A percentile compares a stretch with the other conserved stretches of the same genome.
Conservation (phyloP, 2,797 vertebrate species). For the Bucorvus abyssinicus region DNA sequence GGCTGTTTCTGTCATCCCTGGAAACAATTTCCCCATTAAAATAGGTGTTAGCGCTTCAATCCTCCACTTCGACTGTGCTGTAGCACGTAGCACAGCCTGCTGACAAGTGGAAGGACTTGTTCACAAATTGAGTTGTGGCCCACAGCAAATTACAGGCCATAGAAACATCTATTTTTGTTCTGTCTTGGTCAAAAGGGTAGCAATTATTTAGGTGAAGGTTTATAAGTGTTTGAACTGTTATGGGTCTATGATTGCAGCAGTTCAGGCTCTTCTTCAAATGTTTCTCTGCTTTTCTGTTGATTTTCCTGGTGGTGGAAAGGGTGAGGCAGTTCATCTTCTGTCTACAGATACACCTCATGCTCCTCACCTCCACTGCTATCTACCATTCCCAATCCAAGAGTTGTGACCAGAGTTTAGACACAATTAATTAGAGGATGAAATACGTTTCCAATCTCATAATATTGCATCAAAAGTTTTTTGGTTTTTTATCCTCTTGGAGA, state of each 20-base stretch:
- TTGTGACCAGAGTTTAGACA: not conserved
- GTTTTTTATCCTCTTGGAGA: not conserved
- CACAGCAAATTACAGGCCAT: not conserved
- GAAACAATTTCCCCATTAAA: not conserved
- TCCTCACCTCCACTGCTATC: not conserved
- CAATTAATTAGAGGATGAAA: not conserved
- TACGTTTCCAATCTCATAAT: not conserved
- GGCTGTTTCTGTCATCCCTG: not conserved
- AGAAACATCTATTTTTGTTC: not conserved
- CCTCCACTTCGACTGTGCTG: not conserved
- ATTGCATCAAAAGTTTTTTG: not conserved
- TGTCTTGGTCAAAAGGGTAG: not conserved
- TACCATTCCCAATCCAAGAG: not conserved
- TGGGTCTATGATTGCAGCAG: not conserved
- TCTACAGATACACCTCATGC: not conserved
- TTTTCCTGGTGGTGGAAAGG: not conserved
- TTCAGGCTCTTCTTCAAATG: not conserved
- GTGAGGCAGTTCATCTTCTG: not conserved
- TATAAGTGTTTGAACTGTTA: not conserved
- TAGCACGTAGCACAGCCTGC: not conserved
- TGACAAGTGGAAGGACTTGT: not conserved
- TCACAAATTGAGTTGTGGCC: not conserved
- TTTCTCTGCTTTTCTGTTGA: not conserved
- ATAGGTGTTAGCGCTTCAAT: not conserved
- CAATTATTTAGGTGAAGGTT: not conserved